Evolutionary conservation across 2,113 vertebrate genomes (phyloP), one percentile per base, ranked within the genome.

Genomic region (Mesembrinibis cayennensis): DNA sequence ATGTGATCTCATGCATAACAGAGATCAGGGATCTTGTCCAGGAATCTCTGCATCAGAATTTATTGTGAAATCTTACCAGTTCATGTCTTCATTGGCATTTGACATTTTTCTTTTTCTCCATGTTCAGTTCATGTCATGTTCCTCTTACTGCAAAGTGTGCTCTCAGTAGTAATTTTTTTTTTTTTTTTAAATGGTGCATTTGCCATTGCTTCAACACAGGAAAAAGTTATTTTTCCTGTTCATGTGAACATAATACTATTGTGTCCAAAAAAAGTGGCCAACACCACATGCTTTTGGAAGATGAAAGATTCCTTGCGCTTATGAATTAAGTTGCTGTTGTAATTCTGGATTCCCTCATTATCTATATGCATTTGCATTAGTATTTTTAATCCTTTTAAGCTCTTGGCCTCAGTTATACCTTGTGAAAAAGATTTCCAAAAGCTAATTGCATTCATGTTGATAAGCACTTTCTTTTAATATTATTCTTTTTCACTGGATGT

Each of bases 351-450:
- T 71, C 40, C 11, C 56, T 94, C 49, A 34, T 87, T 85, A 87
- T 49, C 56, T 94, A 9, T 40, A 32, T 27, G 23, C 18, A 20
- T 90, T 93, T 90, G 21, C 30, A 53, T 80, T 91, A 87, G 38
- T 77, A 69, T 72, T 89, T 82, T 76, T 85, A 91, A 90, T 91
- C 40, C 49, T 91, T 91, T 93, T 88, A 95, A 94, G 40, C 74
- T 73, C 58, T 88, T 94, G 85, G 58, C 84, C 58, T 92, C 53
- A n/a, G 67, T 82, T 87, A 61, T 38, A 86, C 21, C 49, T 93
- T 76, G 65, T 84, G 61, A 82, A 55, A 76, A 93, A 89, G 40
- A 85, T 90, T 95, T 95, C 38, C 30, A 66, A 67, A 79, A 82
- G 27, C 66, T 88, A 53, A 88, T 94, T 90, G 14, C 12, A 40